phyloP scores from a whole-genome alignment of 2,888 invertebrate genomes.

The Epinotia demarniana region DNA sequence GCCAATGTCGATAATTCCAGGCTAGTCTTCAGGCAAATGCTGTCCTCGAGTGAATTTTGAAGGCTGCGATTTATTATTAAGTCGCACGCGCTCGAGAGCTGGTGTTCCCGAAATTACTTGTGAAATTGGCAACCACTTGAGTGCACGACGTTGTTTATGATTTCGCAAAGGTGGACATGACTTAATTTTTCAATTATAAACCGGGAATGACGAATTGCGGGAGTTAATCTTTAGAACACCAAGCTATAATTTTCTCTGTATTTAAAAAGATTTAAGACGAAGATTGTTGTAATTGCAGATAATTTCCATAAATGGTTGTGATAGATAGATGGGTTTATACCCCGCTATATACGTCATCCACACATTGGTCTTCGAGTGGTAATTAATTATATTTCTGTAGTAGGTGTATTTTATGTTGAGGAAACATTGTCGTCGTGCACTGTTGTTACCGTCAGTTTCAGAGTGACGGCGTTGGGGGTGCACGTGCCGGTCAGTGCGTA shows the following conservation, averaged over 20 bases:
- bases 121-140: slow-evolving; percentile 80
- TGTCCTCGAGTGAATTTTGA: slow-evolving; percentile 69
- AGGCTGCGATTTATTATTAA: slow-evolving; percentile 82
- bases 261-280: slow-evolving; percentile 30
- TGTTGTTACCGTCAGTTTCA: slow-evolving; percentile 51
- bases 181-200: slow-evolving; percentile 76
- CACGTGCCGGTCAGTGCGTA: slow-evolving; percentile 78
- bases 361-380: background rate
- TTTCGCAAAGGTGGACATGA: slow-evolving; percentile 66
- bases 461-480: slow-evolving; percentile 61
- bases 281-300: slow-evolving; percentile 20
- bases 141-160: slow-evolving; percentile 70
- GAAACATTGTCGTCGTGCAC: background rate
- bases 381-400: background rate
- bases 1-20: slow-evolving; percentile 77
- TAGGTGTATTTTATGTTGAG: background rate
- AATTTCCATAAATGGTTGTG: slow-evolving; percentile 4
- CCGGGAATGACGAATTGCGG: slow-evolving; percentile 68
- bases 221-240: slow-evolving; percentile 57
- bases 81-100: slow-evolving; percentile 71
- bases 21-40: slow-evolving; percentile 70
- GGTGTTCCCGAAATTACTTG: slow-evolving; percentile 78
- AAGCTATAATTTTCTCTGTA: slow-evolving; percentile 24
- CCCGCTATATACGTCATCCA: slow-evolving; percentile 11
- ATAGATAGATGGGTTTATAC: slow-evolving; percentile 13